These are phyloP conservation scores for Trematocara zebra DNA, from an alignment of 2,113 vertebrate species.

Conservation along the genomic window DNA sequence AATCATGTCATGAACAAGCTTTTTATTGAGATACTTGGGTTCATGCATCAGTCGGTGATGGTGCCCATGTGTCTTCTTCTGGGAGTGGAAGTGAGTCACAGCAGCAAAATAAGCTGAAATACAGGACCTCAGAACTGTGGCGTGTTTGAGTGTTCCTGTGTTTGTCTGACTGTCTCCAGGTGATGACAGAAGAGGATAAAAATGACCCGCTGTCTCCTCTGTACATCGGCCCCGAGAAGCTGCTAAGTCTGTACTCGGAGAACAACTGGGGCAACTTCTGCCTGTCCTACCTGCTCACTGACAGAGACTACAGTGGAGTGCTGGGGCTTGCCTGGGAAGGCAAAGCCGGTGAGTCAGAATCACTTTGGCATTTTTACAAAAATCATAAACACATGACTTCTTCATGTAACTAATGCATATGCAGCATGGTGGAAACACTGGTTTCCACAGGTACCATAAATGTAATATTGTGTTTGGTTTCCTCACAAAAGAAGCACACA, in stretches of 20 bases:
- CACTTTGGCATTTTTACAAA: background rate
- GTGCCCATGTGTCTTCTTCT: background rate
- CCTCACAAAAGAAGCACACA: background rate
- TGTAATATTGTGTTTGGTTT: background rate
- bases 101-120: background rate
- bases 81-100: background rate
- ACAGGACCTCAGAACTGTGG: background rate
- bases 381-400: background rate
- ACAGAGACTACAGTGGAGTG: constrained; percentile 77
- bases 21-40: background rate
- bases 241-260: constrained; percentile 74
- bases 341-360: constrained; percentile 62
- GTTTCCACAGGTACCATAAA: background rate
- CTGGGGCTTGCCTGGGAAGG: constrained; percentile 80
- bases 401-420: background rate
- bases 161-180: constrained; percentile 37
- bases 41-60: background rate
- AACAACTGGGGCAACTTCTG: constrained; percentile 76
- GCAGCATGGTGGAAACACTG: background rate
- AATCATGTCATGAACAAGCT: background rate
- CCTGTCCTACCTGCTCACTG: constrained; percentile 77
- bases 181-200: constrained; percentile 58
- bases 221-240: constrained; percentile 75
- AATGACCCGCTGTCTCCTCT: constrained; percentile 45
- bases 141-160: background rate